Evolutionary conservation across 2,888 invertebrate species (phyloP).

Genomic region (Scaptomyza reducta): DNA sequence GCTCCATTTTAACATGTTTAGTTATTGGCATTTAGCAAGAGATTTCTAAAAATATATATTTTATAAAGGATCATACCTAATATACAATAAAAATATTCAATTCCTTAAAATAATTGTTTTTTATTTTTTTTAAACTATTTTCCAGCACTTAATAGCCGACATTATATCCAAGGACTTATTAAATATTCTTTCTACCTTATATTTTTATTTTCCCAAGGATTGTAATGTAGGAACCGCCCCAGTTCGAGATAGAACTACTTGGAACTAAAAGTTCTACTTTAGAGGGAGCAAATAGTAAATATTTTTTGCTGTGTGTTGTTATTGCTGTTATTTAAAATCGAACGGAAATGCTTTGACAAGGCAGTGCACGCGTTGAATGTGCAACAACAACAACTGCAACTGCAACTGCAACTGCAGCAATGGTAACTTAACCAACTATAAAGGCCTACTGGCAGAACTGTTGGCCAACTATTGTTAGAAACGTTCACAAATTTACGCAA

Average conservation of each 20-base stretch:
- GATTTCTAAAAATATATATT: too few species aligned
- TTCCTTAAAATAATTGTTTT: too few species aligned
- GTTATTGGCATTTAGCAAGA: too few species aligned
- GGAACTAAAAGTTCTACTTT: not conserved
- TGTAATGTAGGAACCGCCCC: too few species aligned
- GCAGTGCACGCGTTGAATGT: constrained; percentile 67
- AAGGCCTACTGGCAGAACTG: constrained; percentile 39
- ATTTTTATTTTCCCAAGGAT: too few species aligned
- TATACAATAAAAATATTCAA: too few species aligned
- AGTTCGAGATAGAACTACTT: not conserved
- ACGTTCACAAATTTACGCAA: constrained; percentile 74
- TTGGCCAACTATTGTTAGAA: constrained; percentile 78
- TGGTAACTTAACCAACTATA: not conserved
- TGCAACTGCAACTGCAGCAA: not conserved
- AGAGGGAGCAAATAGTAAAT: constrained; percentile 7
- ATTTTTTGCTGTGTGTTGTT: constrained; percentile 1
- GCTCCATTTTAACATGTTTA: too few species aligned
- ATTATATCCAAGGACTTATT: too few species aligned
- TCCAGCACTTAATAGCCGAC: too few species aligned
- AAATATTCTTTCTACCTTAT: too few species aligned
- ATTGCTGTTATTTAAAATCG: constrained; percentile 68
- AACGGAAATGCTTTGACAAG: constrained; percentile 75
- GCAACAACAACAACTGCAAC: not conserved
- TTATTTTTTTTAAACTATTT: too few species aligned
- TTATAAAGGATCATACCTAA: too few species aligned